Conservation (phyloP, 2,113 vertebrate species). For the Ardeotis arabs region DNA sequence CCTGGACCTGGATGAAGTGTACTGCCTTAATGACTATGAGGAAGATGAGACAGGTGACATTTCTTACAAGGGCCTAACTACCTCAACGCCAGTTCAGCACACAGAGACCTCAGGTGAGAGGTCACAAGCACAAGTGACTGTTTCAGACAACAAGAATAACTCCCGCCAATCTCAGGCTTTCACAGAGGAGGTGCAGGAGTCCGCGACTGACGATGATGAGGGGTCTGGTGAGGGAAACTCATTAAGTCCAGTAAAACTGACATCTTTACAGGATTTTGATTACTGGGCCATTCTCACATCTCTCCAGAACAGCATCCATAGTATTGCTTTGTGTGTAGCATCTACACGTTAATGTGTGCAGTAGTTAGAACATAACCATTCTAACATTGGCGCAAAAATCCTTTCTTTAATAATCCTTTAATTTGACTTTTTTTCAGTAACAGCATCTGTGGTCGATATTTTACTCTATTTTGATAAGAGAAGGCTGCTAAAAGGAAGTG, state of each 20-base stretch:
- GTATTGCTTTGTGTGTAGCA: conserved; percentile 71
- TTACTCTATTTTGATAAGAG: conserved; percentile 63
- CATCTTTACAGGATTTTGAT: conserved; percentile 76
- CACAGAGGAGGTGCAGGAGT: conserved; percentile 85
- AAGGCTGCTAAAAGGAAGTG: conserved; percentile 82
- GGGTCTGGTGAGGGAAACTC: conserved; percentile 94
- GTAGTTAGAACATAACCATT: conserved; percentile 18
- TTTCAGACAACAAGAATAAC: conserved; percentile 81
- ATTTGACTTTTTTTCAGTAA: conserved; percentile 24
- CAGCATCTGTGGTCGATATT: conserved; percentile 22
- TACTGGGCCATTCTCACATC: conserved; percentile 79
- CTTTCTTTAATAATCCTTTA: conserved; percentile 13
- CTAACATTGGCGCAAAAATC: conserved; percentile 11
- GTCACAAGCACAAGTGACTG: conserved; percentile 82
- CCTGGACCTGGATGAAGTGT: conserved; percentile 90
- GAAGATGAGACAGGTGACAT: conserved; percentile 92
- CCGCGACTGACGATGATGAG: conserved; percentile 80
- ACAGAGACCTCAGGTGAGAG: conserved; percentile 84
- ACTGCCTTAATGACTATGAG: conserved; percentile 94
- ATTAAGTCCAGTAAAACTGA: conserved; percentile 81
- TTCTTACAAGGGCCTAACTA: conserved; percentile 84
- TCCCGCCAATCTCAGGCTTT: conserved; percentile 81
- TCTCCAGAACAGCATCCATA: conserved; percentile 74
- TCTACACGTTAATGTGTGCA: conserved; percentile 65
- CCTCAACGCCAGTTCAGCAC: conserved; percentile 81